A percentile compares a stretch with the other conserved stretches of the same genome.
Evolutionary conservation across 2,797 vertebrate species (phyloP).

Genomic region (Morus bassanus): DNA sequence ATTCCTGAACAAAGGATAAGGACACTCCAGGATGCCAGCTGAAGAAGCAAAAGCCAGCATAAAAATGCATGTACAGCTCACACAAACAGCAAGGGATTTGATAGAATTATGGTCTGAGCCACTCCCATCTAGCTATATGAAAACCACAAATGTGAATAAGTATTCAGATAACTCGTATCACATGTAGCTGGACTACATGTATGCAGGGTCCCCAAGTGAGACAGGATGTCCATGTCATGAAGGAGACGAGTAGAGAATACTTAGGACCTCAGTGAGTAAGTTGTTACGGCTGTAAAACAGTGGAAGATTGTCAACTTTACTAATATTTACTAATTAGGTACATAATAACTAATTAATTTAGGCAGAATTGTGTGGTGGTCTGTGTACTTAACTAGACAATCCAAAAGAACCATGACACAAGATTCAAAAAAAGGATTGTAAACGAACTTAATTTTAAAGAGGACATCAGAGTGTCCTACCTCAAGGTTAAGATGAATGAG

Average conservation of each 20-base stretch:
- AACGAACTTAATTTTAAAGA: background rate
- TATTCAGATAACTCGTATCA: background rate
- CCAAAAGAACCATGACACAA: background rate
- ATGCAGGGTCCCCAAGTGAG: background rate
- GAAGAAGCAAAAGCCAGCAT: background rate
- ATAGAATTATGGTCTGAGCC: background rate
- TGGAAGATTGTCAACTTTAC: background rate
- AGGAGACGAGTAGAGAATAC: background rate
- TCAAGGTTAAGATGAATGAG: background rate
- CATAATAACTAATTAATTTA: background rate
- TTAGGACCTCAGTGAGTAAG: background rate
- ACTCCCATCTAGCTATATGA: background rate
- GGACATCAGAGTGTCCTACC: background rate
- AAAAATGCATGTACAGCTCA: background rate
- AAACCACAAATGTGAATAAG: background rate
- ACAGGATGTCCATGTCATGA: background rate
- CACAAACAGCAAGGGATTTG: background rate
- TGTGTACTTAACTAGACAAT: background rate
- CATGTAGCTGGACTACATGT: fast-evolving
- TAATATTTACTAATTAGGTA: background rate
- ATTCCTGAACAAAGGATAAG: background rate
- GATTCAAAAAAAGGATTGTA: background rate
- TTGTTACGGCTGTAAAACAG: background rate
- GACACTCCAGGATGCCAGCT: background rate
- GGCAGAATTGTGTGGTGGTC: background rate